Base-by-base conservation (phyloP, 2,888 invertebrate genomes). In the Synanthedon vespiformis region DNA sequence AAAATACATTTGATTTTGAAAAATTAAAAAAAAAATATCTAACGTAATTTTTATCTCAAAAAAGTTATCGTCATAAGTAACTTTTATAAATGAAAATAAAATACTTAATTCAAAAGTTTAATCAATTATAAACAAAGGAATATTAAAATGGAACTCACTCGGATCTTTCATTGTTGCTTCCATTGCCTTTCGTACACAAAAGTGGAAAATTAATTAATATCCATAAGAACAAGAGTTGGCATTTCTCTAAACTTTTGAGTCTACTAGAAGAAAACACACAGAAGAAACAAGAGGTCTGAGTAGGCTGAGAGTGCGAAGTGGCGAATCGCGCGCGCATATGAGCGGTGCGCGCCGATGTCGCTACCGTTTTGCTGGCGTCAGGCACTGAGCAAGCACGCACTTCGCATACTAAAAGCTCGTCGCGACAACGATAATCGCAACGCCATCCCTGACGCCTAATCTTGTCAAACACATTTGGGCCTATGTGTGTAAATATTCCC, bases 381-480 rank as follows among this genome's bases (percentile, higher is more conserved):
- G 72, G 74, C 81, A 72, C 67, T 81, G 77, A 65, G 60, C 61
- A 68, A 81, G 82, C 77, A 85, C 85, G 78, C 84, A 70, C 72
- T 71, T 70, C 78, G 87, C 80, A 87, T 86, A 86, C 84, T 86
- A 87, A 86, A 76, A 74, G 66, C 70, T 62, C 61, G 72, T 62
- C 76, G 76, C 76, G 72, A 77, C 78, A 63, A 67, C 68, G 71
- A 80, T 78, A 72, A 83, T 82, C 78, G 79, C 80, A 67, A 61
- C 58, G 54, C 67, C 72, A 74, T 72, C 76, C 74, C 68, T 67
- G 65, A 63, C 68, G 70, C 70, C 72, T 77, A 74, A 81, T 80
- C 81, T 80, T 68, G 64, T 57, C 73, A 73, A 78, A 78, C 75
- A 77, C 61, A 70, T 77, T 80, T 74, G 76, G 75, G 64, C 58